phyloP scores from a whole-genome alignment of 2,888 invertebrate species.

The Thereva unica region DNA sequence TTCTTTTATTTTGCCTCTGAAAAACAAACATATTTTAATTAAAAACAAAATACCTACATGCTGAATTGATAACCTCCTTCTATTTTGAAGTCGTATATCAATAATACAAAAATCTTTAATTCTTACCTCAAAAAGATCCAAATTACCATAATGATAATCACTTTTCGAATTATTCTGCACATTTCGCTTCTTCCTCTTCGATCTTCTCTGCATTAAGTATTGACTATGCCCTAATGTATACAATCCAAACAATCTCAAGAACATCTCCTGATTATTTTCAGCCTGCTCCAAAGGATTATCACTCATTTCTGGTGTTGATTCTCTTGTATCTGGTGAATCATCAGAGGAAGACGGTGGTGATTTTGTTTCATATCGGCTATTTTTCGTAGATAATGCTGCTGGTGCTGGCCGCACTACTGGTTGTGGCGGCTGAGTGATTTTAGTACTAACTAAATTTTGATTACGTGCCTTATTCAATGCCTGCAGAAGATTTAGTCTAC shows the following conservation, averaged over 20 bases:
- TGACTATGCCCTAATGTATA: slow-evolving; percentile 51
- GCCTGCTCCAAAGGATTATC: slow-evolving; percentile 40
- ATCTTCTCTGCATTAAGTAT: slow-evolving; percentile 53
- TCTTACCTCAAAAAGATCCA: slow-evolving; percentile 46
- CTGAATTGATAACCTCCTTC: no score
- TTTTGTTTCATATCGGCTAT: not conserved
- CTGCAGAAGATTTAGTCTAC: slow-evolving; percentile 53
- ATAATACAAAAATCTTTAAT: not conserved
- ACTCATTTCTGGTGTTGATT: slow-evolving; percentile 24
- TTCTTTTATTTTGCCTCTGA: slow-evolving; percentile 49
- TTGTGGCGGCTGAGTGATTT: slow-evolving; percentile 9
- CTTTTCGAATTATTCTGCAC: slow-evolving; percentile 53
- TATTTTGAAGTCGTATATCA: no score
- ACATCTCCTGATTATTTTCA: slow-evolving; percentile 53
- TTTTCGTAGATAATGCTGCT: slow-evolving; percentile 12
- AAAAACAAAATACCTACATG: no score
- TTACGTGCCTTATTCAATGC: slow-evolving; percentile 51
- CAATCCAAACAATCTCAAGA: slow-evolving; percentile 52
- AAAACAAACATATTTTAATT: slow-evolving; percentile 28
- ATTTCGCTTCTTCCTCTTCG: slow-evolving; percentile 54
- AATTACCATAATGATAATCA: slow-evolving; percentile 56
- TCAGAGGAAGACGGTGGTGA: slow-evolving; percentile 45
- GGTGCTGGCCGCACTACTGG: slow-evolving; percentile 39
- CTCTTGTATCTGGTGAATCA: slow-evolving; percentile 46
- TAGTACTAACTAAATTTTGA: slow-evolving; percentile 41